Evolutionary conservation across 2,113 vertebrate species (phyloP), one percentile per base, ranked within the genome.

Genomic region (Equus quagga): DNA sequence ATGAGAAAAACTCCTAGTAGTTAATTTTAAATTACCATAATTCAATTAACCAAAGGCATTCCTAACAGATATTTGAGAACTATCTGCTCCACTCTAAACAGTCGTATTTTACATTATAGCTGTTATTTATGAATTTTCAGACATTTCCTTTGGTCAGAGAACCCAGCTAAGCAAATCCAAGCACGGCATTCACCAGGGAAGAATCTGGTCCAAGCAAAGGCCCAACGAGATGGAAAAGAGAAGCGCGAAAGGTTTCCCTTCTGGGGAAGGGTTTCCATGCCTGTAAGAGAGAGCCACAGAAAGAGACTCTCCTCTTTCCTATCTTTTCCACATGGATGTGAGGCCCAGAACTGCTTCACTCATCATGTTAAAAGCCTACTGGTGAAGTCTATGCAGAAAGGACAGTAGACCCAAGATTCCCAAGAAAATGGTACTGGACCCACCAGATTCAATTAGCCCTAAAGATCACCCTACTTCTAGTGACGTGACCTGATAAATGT

Each of bases 281-380:
- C 33, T 64, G 19, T 11, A 51, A 54, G 19, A 65, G 31, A 73
- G 24, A 41, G 36, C 13, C 64, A 65, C 51, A 41, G 33, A 41
- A 36, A 51, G 33, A 78, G 60, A 84, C 23, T 5, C 26, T 31
- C 13, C 14, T 17, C 41, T 72, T 78, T 6, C 41, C 10, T 10
- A 33, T 19, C 64, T 72, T 72, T 8, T 14, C 44, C 28, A 2
- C 5, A 19, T 64, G 26, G 24, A 54, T 9, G 3, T 26, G 46
- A 70, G 18, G 70, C n/a, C 78, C 33, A 33, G 49, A 78, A 44
- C 67, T 11, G 14, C n/a, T 51, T 26, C 14, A 19, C 78, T 23
- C 0, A 2, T 2, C 8, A 0, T 2, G 18, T 11, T 8, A 54
- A 1, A 19, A 64, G 60, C 11, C 51, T 26, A 67, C 79, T 23